Evolutionary conservation across 2,888 invertebrate genomes (phyloP), one percentile per base, ranked within the genome.

Genomic region (Lymantria monacha): DNA sequence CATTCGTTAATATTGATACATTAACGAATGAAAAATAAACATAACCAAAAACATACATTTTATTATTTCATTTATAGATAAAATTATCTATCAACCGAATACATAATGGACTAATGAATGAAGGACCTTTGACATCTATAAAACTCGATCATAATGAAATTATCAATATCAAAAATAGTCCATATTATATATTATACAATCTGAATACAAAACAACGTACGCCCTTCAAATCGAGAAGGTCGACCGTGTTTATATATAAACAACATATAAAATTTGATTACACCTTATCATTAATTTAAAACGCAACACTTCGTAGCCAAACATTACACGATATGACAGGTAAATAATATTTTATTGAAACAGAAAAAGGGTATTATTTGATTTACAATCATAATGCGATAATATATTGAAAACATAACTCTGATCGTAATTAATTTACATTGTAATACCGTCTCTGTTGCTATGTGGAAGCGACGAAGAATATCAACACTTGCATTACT

Each of bases 201-300:
- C 30, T 14, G 41, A 53, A 38, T 50, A 46, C n/a, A 42, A 66
- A 63, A 62, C 55, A 59, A 59, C 50, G 46, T 11, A 12, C 56
- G 70, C 68, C 76, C 76, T 77, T 76, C 70, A 59, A 63, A 52
- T 30, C 49, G 45, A 53, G 72, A 82, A 83, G 81, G 81, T 80
- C 75, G 59, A 44, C 38, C 42, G 22, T 73, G 70, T 70, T 74
- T 68, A 69, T 71, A 61, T 58, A 51, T 54, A 61, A 63, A 58
- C 52, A 49, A 22, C 41, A 50, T 67, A 73, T 69, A 70, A 64
- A 63, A 50, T 46, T 63, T 50, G 57, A 59, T 59, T 66, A 49
- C 3, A 49, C 46, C 44, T 57, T 67, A 63, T 66, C 67, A 44
- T 44, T 53, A 44, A 54, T 62, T 61, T 53, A 44, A 46, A 49